phyloP scores from a whole-genome alignment of 2,888 invertebrate genomes.

The Stenoptilia bipunctidactyla region DNA sequence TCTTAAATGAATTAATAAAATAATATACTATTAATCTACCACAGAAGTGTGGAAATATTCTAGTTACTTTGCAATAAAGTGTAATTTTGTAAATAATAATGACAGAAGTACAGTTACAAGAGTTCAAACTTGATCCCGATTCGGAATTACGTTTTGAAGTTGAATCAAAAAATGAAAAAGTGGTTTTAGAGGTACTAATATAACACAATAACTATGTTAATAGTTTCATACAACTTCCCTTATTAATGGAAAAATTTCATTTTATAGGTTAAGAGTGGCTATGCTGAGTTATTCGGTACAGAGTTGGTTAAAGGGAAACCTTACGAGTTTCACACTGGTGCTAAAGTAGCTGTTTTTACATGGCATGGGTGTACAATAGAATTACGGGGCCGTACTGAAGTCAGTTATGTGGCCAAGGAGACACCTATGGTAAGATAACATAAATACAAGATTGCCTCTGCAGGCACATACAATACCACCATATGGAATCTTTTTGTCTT shows the following conservation, averaged over 20 bases:
- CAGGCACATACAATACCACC: no score
- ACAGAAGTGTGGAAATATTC: no score
- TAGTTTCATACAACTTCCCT: slow-evolving; percentile 2
- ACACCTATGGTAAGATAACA: slow-evolving; percentile 95
- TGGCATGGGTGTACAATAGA: slow-evolving; percentile 95
- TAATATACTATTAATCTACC: no score
- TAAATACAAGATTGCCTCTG: slow-evolving; percentile 3
- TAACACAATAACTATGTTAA: no score
- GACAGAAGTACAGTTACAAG: slow-evolving; percentile 69
- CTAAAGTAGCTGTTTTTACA: slow-evolving; percentile 95
- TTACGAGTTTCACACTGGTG: slow-evolving; percentile 89
- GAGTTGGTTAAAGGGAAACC: slow-evolving; percentile 94
- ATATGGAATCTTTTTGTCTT: no score
- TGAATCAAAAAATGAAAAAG: slow-evolving; percentile 87
- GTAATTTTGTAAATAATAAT: slow-evolving; percentile 88
- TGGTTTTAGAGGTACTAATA: slow-evolving; percentile 76
- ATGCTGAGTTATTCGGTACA: slow-evolving; percentile 97
- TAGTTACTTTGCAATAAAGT: no score
- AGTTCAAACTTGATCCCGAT: slow-evolving; percentile 88
- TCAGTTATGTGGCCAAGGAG: slow-evolving; percentile 94
- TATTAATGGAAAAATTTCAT: neutral
- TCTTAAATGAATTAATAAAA: no score
- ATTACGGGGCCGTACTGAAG: slow-evolving; percentile 89
- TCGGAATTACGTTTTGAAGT: slow-evolving; percentile 96
- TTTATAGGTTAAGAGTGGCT: slow-evolving; percentile 84